phyloP scores from a whole-genome alignment of 2,888 invertebrate species.

The Eilema caniola region DNA sequence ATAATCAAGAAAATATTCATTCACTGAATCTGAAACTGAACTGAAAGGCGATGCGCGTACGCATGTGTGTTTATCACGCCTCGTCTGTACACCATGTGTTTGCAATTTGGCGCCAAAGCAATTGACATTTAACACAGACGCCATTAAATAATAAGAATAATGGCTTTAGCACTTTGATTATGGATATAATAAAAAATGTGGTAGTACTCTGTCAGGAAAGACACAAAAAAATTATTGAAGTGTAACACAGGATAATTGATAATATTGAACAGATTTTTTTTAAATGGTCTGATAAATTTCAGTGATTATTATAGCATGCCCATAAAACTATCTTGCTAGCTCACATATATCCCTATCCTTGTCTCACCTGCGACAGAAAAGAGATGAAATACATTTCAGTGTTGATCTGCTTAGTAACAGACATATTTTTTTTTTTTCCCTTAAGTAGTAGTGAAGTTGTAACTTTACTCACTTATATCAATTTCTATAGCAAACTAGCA shows the following conservation, averaged over 20 bases:
- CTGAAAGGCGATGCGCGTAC: background rate
- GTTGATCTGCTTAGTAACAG: background rate
- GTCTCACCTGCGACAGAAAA: background rate
- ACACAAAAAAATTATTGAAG: background rate
- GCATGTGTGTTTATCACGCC: conserved; percentile 2
- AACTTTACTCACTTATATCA: conserved; percentile 17
- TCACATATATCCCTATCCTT: background rate
- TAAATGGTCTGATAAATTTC: background rate
- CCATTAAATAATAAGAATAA: background rate
- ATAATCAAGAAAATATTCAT: background rate
- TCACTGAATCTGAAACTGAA: background rate
- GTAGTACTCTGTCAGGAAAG: background rate
- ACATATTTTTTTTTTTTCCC: background rate
- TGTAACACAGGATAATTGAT: background rate
- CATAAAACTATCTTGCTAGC: no score
- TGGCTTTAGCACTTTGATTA: background rate
- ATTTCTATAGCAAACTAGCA: conserved; percentile 43
- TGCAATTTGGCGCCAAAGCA: conserved; percentile 1
- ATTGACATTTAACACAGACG: conserved; percentile 1
- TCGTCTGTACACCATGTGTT: conserved; percentile 8
- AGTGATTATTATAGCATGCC: background rate
- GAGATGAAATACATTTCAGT: background rate
- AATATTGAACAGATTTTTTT: background rate
- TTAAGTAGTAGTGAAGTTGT: background rate
- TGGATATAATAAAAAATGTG: background rate